phyloP scores from a whole-genome alignment of 2,113 vertebrate genomes.

The Columba livia region DNA sequence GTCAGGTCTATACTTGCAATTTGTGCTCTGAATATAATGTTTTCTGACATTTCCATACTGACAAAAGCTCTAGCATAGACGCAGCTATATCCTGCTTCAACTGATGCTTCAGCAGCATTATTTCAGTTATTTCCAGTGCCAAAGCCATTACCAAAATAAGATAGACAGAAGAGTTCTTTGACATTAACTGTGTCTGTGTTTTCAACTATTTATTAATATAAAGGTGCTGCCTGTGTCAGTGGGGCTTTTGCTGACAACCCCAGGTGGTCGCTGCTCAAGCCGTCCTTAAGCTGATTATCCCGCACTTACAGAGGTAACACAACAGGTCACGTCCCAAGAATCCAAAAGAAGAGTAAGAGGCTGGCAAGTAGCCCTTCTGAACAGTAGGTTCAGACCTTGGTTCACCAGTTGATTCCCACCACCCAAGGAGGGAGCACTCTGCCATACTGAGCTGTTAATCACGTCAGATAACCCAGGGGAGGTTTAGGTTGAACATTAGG shows the following conservation, averaged over 20 bases:
- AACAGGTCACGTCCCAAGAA: background rate
- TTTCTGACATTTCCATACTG: constrained; percentile 60
- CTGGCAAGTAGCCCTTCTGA: background rate
- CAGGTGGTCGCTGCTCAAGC: background rate
- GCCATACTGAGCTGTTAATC: background rate
- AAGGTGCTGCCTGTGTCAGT: background rate
- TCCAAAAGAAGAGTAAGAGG: background rate
- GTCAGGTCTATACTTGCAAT: constrained; percentile 45
- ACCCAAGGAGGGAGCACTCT: background rate
- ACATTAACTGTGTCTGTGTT: background rate
- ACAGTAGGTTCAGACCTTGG: background rate
- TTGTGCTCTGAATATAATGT: constrained; percentile 54
- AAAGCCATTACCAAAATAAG: constrained; percentile 19
- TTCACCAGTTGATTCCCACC: background rate
- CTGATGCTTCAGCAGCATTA: background rate
- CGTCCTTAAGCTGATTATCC: background rate
- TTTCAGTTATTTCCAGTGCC: constrained; percentile 16
- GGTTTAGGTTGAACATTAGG: no score
- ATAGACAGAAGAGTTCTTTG: background rate
- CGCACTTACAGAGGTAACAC: background rate
- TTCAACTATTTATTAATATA: background rate
- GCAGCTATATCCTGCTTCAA: constrained; percentile 21
- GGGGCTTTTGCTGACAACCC: background rate
- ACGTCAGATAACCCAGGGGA: background rate
- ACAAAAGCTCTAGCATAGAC: constrained; percentile 40